phyloP scores from a whole-genome alignment of 2,113 vertebrate genomes.

The Gymnobelideus leadbeateri region DNA sequence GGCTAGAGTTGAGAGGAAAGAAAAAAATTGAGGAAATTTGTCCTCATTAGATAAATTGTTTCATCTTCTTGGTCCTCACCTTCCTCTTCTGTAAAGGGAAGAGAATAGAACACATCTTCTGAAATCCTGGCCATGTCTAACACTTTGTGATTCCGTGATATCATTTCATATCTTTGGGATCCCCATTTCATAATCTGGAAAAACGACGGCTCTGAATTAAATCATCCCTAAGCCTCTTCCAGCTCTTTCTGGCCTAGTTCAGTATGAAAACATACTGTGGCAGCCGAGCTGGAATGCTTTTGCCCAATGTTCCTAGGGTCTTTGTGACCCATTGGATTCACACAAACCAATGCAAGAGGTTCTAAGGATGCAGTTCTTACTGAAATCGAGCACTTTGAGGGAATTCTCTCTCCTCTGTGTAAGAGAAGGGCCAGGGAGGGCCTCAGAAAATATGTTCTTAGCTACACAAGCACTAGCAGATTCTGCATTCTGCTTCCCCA shows the following conservation, averaged over 20 bases:
- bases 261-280: neutral
- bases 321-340: neutral
- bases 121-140: neutral
- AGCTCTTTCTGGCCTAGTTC: neutral
- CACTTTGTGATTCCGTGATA: neutral
- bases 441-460: neutral
- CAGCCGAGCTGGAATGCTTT: neutral
- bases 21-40: conserved; percentile 7
- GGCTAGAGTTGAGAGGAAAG: conserved; percentile 70
- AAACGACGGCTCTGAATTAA: neutral
- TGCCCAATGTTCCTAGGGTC: neutral
- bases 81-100: neutral
- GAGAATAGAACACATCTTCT: neutral
- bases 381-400: neutral
- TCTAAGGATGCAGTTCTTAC: neutral
- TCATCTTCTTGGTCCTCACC: neutral
- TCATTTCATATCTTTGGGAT: neutral
- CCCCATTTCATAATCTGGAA: neutral
- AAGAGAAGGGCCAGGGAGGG: neutral
- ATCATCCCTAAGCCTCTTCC: neutral
- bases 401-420: neutral
- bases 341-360: neutral
- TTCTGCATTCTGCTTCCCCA: neutral
- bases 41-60: neutral
- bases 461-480: neutral